A percentile compares a stretch with the other conserved stretches of the same genome.
phyloP scores from a whole-genome alignment of 2,797 vertebrate genomes.

The Falco concolor region DNA sequence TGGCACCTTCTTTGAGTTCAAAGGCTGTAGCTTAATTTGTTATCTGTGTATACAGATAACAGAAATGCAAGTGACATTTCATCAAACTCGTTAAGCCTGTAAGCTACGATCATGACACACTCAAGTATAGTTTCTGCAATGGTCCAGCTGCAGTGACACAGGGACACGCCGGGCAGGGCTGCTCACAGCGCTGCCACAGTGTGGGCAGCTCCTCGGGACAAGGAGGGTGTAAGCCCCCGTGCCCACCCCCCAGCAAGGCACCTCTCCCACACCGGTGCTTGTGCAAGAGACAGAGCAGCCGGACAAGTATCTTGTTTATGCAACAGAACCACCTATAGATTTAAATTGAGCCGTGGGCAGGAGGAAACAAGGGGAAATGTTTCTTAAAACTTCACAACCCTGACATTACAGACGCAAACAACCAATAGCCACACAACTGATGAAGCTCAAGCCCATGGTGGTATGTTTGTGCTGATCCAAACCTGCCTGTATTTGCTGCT shows the following conservation, averaged over 20 bases:
- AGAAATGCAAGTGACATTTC: neutral
- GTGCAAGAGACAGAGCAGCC: neutral
- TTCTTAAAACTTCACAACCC: neutral
- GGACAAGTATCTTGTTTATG: neutral
- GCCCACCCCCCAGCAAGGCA: neutral
- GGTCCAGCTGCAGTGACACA: neutral
- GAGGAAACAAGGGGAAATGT: neutral
- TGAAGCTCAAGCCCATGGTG: neutral
- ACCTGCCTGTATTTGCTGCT: neutral
- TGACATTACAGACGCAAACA: neutral
- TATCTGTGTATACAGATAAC: neutral
- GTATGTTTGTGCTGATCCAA: neutral
- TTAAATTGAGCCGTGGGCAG: neutral
- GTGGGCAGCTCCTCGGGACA: neutral
- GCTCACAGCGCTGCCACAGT: neutral
- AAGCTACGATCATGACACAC: neutral
- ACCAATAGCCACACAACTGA: rapidly evolving
- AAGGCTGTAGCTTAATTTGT: neutral
- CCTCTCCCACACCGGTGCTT: neutral
- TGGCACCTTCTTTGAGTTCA: neutral
- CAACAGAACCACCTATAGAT: neutral
- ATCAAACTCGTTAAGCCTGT: neutral
- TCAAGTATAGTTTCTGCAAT: neutral
- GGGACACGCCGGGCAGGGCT: neutral
- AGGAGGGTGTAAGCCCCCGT: rapidly evolving